Conservation (phyloP, 2,797 vertebrate genomes). For the Prunella strophiata region DNA sequence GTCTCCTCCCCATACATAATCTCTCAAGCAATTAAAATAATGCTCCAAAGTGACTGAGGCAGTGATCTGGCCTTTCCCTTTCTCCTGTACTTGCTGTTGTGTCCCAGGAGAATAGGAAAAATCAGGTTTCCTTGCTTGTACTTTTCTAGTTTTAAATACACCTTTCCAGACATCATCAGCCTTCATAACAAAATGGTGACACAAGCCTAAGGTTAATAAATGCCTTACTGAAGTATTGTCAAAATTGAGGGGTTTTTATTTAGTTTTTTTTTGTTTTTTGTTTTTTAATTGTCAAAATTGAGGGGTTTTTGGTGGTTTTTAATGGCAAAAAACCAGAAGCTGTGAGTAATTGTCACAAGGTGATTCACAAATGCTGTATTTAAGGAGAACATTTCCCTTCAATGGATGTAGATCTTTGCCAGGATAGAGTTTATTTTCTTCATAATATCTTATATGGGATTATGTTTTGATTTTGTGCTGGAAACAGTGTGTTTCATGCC, state of each 20-base stretch:
- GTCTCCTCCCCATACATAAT: fast-evolving
- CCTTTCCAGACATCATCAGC: neutral
- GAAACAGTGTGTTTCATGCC: neutral
- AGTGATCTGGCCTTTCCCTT: neutral
- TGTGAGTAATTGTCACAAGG: fast-evolving
- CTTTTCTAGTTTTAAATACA: neutral
- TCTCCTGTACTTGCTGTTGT: neutral
- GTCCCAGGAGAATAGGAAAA: neutral
- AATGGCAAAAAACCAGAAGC: neutral
- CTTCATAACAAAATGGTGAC: neutral
- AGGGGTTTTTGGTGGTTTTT: neutral
- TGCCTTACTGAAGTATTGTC: neutral
- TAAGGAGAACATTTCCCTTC: neutral
- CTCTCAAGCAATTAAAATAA: neutral
- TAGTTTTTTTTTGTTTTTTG: too few species aligned
- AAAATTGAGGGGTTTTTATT: neutral
- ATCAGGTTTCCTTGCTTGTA: neutral
- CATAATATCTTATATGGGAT: neutral
- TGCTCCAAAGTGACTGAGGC: neutral
- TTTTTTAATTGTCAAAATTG: neutral
- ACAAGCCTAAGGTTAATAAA: neutral
- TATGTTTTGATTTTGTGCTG: neutral
- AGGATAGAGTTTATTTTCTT: neutral
- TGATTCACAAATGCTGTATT: neutral
- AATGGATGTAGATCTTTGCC: neutral